These are phyloP conservation scores for Brachyptera risi DNA, from an alignment of 2,888 invertebrate species.

Conservation along the genomic window DNA sequence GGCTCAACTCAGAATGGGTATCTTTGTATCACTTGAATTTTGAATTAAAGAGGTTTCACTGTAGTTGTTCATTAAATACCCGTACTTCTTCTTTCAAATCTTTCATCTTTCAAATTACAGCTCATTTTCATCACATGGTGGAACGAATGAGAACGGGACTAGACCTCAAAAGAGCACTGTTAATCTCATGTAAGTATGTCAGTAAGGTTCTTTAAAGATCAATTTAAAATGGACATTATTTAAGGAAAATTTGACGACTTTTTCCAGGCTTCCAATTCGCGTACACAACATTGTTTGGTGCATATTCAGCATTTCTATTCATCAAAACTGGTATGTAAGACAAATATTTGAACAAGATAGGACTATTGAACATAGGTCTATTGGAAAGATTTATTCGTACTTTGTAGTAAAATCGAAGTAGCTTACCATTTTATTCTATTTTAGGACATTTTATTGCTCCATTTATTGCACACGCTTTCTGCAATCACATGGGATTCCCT, in stretches of 20 bases:
- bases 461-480: conserved; percentile 86
- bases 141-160: conserved; percentile 72
- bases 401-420: too few species aligned
- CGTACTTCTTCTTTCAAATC: too few species aligned
- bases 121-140: conserved; percentile 88
- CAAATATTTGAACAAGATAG: too few species aligned
- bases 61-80: too few species aligned
- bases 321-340: conserved; percentile 66
- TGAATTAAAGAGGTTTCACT: too few species aligned
- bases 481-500: conserved; percentile 96
- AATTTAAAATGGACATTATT: too few species aligned
- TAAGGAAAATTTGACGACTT: too few species aligned
- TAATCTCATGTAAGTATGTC: conserved; percentile 70
- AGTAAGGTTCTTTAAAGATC: too few species aligned
- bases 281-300: conserved; percentile 90
- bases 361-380: too few species aligned
- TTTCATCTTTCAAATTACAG: conserved; percentile 52
- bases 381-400: too few species aligned
- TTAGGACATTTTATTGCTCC: conserved; percentile 84
- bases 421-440: conserved; percentile 39
- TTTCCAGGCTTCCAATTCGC: conserved; percentile 78
- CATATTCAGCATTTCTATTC: conserved; percentile 90
- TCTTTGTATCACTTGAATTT: too few species aligned
- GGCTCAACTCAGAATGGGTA: too few species aligned
- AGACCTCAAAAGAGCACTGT: conserved; percentile 62